A percentile compares a stretch with the other conserved stretches of the same genome.
phyloP scores from a whole-genome alignment of 2,888 invertebrate genomes.

The Epistrophe eligans region DNA sequence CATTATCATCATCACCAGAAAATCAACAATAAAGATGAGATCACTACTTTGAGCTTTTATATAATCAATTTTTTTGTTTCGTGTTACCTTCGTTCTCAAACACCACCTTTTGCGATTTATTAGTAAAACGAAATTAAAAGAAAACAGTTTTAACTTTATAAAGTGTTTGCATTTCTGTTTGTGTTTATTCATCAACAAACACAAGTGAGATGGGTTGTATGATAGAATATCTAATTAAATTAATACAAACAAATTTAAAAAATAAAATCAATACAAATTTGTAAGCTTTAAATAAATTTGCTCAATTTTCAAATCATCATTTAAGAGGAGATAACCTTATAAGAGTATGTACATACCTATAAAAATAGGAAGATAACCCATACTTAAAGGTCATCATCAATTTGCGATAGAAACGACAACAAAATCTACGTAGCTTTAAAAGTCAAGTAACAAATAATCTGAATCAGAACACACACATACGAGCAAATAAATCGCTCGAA shows the following conservation, averaged over 20 bases:
- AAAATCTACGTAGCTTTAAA: conserved; percentile 8
- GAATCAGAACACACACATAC: conserved; percentile 27
- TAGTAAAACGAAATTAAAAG: too few relatives aligned
- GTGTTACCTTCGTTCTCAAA: not conserved
- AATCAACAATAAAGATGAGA: conserved; percentile 18
- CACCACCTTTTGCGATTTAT: conserved; percentile 11
- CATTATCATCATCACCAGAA: not conserved
- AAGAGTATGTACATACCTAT: too few relatives aligned
- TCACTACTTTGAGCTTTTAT: conserved; percentile 31
- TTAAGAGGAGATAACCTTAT: conserved; percentile 17
- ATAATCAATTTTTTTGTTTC: not conserved
- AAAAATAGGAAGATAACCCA: conserved; percentile 54
- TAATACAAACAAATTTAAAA: not conserved
- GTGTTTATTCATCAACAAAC: not conserved
- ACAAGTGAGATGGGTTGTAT: not conserved
- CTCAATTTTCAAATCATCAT: not conserved
- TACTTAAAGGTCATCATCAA: conserved; percentile 49
- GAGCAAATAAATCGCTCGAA: conserved; percentile 39
- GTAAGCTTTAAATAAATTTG: not conserved
- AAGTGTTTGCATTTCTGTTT: not conserved
- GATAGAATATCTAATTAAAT: not conserved
- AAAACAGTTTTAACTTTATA: not conserved
- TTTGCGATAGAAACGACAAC: conserved; percentile 13
- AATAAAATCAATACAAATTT: not conserved
- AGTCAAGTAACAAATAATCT: conserved; percentile 19